phyloP scores from a whole-genome alignment of 2,888 invertebrate genomes.

The Synanthedon andrenaeformis region DNA sequence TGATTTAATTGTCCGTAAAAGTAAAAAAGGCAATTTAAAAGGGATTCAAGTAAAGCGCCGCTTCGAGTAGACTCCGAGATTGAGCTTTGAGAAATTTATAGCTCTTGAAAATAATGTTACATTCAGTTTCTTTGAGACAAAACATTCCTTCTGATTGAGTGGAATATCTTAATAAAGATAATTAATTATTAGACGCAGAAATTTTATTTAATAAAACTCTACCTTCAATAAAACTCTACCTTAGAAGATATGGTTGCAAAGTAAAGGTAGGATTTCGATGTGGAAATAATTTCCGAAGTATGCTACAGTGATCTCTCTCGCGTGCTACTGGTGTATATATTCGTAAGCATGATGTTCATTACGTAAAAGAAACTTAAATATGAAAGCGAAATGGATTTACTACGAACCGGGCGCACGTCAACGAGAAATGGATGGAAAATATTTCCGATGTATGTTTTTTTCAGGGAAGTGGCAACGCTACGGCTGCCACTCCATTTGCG shows the following conservation, averaged over 20 bases:
- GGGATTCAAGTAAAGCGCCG: conserved; percentile 17
- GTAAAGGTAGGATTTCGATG: too few relatives aligned
- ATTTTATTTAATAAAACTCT: too few relatives aligned
- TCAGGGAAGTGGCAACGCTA: conserved; percentile 5
- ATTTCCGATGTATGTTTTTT: conserved; percentile 14
- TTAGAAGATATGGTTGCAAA: too few relatives aligned
- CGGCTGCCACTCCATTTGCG: conserved; percentile 19
- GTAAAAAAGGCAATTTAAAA: conserved; percentile 34
- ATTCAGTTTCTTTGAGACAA: conserved; percentile 17
- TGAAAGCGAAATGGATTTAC: conserved; percentile 11
- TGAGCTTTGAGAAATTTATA: conserved; percentile 40
- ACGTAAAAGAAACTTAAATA: conserved; percentile 7
- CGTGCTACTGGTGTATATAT: too few relatives aligned
- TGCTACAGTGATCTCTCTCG: too few relatives aligned
- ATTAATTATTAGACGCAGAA: too few relatives aligned
- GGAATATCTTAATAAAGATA: too few relatives aligned
- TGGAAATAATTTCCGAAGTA: too few relatives aligned
- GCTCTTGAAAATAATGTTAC: conserved; percentile 39
- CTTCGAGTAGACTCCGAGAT: conserved; percentile 15
- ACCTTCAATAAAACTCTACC: too few relatives aligned
- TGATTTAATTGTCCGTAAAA: conserved; percentile 35
- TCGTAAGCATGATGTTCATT: conserved; percentile 2
- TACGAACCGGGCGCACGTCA: conserved; percentile 7
- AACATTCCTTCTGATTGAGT: conserved; percentile 19
- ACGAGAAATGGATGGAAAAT: conserved; percentile 9